Evolutionary conservation across 2,888 invertebrate genomes (phyloP).

Genomic region (Rhorus exstirpatorius): DNA sequence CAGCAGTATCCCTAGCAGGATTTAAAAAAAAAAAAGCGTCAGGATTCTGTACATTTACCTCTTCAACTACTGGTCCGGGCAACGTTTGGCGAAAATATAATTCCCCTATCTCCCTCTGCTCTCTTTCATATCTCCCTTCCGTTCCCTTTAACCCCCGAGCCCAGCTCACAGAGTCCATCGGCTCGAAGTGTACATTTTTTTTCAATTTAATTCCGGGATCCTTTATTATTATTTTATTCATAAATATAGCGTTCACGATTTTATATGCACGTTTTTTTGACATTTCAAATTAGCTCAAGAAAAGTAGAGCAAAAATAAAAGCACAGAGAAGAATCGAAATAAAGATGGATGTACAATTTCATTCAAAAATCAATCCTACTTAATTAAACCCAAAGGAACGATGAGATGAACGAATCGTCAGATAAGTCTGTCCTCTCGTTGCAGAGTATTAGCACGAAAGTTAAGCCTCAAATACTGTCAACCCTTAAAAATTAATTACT

Average conservation of each 20-base stretch:
- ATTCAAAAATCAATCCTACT: too few species aligned
- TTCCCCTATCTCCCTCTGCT: neutral
- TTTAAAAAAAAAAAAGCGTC: constrained; percentile 6
- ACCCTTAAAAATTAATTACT: too few species aligned
- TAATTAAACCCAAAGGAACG: too few species aligned
- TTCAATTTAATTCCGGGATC: neutral
- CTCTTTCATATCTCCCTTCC: constrained; percentile 1
- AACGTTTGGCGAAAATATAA: constrained; percentile 16
- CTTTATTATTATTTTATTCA: neutral
- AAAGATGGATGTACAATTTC: too few species aligned
- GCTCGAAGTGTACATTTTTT: neutral
- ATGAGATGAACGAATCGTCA: too few species aligned
- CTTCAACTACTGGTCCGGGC: constrained; percentile 4
- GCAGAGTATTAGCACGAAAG: too few species aligned
- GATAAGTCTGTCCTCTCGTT: too few species aligned
- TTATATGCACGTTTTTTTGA: too few species aligned
- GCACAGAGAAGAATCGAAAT: too few species aligned
- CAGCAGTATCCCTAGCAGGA: neutral
- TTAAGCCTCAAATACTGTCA: too few species aligned
- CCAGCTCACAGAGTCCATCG: neutral
- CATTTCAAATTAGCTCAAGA: too few species aligned
- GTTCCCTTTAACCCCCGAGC: neutral
- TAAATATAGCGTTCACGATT: neutral
- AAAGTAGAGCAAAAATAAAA: too few species aligned
- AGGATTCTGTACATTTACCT: constrained; percentile 13